Evolutionary conservation across 2,888 invertebrate genomes (phyloP).

Genomic region (Hypomecis punctinalis): DNA sequence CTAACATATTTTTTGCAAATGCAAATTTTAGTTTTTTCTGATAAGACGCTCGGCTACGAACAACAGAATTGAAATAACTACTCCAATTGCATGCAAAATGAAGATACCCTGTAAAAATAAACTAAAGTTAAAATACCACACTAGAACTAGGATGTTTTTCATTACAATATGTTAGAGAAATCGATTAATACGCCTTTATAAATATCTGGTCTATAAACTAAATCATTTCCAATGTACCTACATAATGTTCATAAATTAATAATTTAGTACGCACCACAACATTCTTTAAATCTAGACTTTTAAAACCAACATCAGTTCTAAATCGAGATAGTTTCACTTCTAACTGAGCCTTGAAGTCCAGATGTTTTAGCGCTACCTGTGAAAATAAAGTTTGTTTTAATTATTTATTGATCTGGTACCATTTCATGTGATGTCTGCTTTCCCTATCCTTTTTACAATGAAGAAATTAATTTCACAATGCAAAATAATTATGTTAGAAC

Average conservation of each 20-base stretch:
- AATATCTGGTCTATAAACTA: too few relatives aligned
- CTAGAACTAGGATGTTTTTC: neutral
- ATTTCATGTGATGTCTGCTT: too few relatives aligned
- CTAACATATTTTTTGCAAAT: too few relatives aligned
- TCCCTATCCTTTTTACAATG: too few relatives aligned
- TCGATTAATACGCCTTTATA: too few relatives aligned
- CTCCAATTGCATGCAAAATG: slow-evolving; percentile 61
- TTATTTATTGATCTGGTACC: neutral
- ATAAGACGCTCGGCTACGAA: slow-evolving; percentile 56
- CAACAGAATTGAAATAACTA: slow-evolving; percentile 49
- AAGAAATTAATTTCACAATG: too few relatives aligned
- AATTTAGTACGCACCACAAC: slow-evolving; percentile 59
- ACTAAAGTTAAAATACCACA: neutral
- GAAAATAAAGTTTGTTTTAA: slow-evolving; percentile 41
- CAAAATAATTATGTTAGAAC: too few relatives aligned
- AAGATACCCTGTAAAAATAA: slow-evolving; percentile 67
- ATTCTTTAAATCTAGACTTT: slow-evolving; percentile 60
- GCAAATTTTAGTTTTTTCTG: slow-evolving; percentile 4
- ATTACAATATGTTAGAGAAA: too few relatives aligned
- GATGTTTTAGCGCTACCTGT: slow-evolving; percentile 80
- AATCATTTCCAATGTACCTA: too few relatives aligned
- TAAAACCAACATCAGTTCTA: slow-evolving; percentile 61
- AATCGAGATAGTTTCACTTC: slow-evolving; percentile 78
- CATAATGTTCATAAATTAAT: too few relatives aligned
- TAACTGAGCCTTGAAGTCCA: slow-evolving; percentile 82